A percentile compares a stretch with the other conserved stretches of the same genome.
Evolutionary conservation across 2,797 vertebrate species (phyloP).

Genomic region (Brachyalestes nurse): DNA sequence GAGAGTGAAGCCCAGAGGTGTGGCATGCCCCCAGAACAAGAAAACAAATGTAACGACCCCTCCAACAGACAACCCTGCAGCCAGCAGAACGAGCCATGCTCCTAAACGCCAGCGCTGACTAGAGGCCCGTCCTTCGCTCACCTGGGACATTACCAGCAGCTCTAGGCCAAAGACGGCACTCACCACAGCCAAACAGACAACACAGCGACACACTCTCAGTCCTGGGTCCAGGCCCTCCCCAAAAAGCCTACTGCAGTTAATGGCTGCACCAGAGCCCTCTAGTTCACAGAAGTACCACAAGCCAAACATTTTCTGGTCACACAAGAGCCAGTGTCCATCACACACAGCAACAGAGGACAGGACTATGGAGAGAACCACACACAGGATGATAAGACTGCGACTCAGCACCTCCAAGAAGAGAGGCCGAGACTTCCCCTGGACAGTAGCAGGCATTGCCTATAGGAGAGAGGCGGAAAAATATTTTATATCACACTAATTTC

Average conservation of each 20-base stretch:
- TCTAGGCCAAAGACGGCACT: constrained; percentile 84
- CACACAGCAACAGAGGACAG: constrained; percentile 81
- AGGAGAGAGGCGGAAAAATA: constrained; percentile 25
- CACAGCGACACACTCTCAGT: constrained; percentile 69
- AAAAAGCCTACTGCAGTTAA: constrained; percentile 57
- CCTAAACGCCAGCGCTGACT: constrained; percentile 78
- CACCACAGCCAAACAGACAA: constrained; percentile 76
- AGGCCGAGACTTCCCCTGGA: constrained; percentile 50
- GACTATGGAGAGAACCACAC: constrained; percentile 74
- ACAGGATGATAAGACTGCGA: constrained; percentile 79
- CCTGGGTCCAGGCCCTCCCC: constrained; percentile 67
- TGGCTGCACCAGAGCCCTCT: constrained; percentile 2
- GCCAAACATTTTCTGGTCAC: constrained; percentile 70
- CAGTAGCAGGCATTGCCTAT: constrained; percentile 65
- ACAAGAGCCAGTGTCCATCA: constrained; percentile 81
- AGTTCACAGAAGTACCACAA: constrained; percentile 81
- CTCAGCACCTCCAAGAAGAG: constrained; percentile 78
- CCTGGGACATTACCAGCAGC: constrained; percentile 83
- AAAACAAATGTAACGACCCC: constrained; percentile 77
- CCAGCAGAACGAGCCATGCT: constrained; percentile 72
- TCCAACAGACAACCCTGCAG: constrained; percentile 71
- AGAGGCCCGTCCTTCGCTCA: constrained; percentile 73
- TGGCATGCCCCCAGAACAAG: constrained; percentile 70
- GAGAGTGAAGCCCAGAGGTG: constrained; percentile 75
- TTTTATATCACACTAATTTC: too few relatives aligned